Conservation (phyloP, 35 echinoderm and acorn worm species). For the Amphiura filiformis region DNA sequence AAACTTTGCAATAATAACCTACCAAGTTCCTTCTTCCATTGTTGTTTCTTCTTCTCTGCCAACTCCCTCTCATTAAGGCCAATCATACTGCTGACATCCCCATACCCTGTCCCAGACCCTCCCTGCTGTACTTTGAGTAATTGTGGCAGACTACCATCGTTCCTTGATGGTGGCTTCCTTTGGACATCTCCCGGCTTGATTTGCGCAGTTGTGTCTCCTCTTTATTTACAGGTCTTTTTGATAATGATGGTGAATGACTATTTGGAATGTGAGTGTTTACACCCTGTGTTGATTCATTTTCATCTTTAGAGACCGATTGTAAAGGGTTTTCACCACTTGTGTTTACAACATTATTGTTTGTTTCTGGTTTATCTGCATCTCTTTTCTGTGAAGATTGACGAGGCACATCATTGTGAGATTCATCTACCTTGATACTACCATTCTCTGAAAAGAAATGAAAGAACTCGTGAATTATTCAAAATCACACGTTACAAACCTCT, state of each 20-base stretch:
- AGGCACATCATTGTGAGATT: too few species aligned
- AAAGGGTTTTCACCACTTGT: background rate
- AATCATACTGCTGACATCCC: conserved; percentile 15
- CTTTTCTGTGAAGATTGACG: background rate
- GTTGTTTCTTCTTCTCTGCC: conserved; percentile 51
- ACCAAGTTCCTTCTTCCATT: conserved; percentile 78
- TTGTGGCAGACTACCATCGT: background rate
- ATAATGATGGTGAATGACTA: background rate
- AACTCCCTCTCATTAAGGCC: conserved; percentile 22
- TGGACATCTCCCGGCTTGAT: too few species aligned
- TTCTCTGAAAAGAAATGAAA: conserved; percentile 20
- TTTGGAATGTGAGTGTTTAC: background rate
- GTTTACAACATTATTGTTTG: background rate
- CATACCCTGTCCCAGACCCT: background rate
- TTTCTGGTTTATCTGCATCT: background rate
- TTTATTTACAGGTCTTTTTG: too few species aligned
- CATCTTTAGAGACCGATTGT: background rate
- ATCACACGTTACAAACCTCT: too few species aligned
- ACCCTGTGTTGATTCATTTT: background rate
- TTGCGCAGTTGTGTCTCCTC: too few species aligned
- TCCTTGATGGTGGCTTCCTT: too few species aligned
- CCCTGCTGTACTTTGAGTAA: too few species aligned
- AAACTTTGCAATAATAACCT: background rate
- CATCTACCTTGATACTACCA: conserved; percentile 45
- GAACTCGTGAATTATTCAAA: too few species aligned